Base-by-base conservation (phyloP, 2,888 invertebrate species). In the Agonopterix heracliana region DNA sequence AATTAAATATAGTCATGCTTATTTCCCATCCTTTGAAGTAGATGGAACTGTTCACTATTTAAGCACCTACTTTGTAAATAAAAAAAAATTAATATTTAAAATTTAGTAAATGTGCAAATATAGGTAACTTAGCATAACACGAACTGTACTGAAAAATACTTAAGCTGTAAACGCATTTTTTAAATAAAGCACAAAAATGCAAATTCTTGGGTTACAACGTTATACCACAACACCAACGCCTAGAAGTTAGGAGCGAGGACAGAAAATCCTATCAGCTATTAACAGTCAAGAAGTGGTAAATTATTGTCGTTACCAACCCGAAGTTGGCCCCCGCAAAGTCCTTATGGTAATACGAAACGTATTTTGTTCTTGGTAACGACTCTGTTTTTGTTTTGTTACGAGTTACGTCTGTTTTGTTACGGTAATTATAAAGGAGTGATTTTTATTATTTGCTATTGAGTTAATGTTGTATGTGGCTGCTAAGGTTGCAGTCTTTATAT, bases 201-300 rank as follows among this genome's bases (percentile, higher is more conserved):
- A 3, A 3, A 34, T 40, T 13, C 9, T 34, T 9, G 46, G 13
- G 14, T 44, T 52, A 46, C 35, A 41, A 44, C 13, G 8, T 13
- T 52, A 44, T 13, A 8, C 46, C 46, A 3, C 12, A 12, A 9
- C 13, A 5, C 26, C 44, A 13, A 10, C 44, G 52, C 50, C 51
- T 49, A 52, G 50, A 60, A 58, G 55, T 57, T 61, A 56, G 49
- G 52, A 65, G 63, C 66, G 74, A 68, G 73, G 74, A 75, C 77
- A 79, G 84, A 84, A 86, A 85, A 87, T 85, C 87, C 86, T 85
- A 86, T 88, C 78, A 84, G 78, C 87, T 86, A 87, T 87, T 87
- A 88, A 78, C 80, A 81, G 83, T 78, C 80, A 76, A 79, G 81
- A 71, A 76, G 74, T 78, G 71, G 79, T 84, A 72, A 85, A 74